Base-by-base conservation (phyloP, 1,140 invertebrate species). In the Solenopsis invicta region DNA sequence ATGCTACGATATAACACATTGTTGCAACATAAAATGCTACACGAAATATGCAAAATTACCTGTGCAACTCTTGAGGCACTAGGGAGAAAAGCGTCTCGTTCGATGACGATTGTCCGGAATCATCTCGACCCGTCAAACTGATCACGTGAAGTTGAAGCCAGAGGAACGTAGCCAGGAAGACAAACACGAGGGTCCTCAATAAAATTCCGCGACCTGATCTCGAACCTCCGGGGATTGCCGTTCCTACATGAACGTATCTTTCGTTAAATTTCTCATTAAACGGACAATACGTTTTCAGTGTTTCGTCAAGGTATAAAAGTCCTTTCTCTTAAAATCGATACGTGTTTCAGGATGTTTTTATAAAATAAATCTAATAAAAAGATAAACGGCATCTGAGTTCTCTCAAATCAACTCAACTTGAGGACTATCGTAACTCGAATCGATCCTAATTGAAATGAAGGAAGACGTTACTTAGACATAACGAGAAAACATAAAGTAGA, bases 81-180 rank as follows among this genome's bases (percentile, higher is more conserved):
- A 95, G 94, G 74, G 94, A 93, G 86, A 94, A 95, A 56, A 95
- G 92, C 69, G 93, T 94, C 85, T 95, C 94, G 88, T 94, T 95
- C 52, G 93, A 90, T 34, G 91, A 91, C 67, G 92, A 91, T 88
- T 92, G 93, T 54, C 91, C 93, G 85, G 90, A 90, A 87, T 89
- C 93, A 90, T 94, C 93, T 77, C 92, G 93, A 86, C 91, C 93
- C 66, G 94, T 95, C 78, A 97, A 96, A 91, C 96, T 97, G 41
- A 84, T 96, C 88, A 97, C 96, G 91, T 97, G 96, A 61, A 97
- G 93, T 90, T 97, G 97, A 86, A 97, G 94, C 95, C 97, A 97
- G 34, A 97, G 95, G 92, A 97, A 97, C 87, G 97, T 96, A 71
- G 97, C 95, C 54, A 97, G 93, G 88, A 97, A 97, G 86, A 97